Conservation (phyloP, 2,888 invertebrate species). For the Drosophila bunnanda region DNA sequence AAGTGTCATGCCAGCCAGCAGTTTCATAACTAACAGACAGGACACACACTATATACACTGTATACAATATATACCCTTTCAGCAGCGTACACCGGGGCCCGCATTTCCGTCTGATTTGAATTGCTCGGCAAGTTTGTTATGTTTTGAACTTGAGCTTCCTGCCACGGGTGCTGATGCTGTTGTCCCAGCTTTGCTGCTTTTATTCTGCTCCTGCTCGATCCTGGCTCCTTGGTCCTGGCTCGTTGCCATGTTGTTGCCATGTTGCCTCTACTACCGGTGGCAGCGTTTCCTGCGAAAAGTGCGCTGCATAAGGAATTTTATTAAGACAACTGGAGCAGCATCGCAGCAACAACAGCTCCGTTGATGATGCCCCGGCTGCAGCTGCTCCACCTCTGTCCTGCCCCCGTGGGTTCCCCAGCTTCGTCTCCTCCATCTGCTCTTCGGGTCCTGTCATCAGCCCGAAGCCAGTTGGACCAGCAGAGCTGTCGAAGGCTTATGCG, state of each 20-base stretch:
- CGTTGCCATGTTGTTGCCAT: conserved; percentile 31
- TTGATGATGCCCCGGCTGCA: conserved; percentile 64
- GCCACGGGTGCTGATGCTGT: conserved; percentile 51
- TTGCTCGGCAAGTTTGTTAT: conserved; percentile 78
- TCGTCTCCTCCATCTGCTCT: conserved; percentile 1
- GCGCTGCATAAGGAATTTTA: conserved; percentile 74
- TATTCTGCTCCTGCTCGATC: neutral
- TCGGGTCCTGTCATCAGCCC: conserved; percentile 52
- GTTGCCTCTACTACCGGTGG: conserved; percentile 54
- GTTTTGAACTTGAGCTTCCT: conserved; percentile 78
- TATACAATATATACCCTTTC: conserved; percentile 30
- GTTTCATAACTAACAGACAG: conserved; percentile 58
- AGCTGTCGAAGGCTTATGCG: conserved; percentile 78
- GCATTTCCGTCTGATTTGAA: conserved; percentile 80
- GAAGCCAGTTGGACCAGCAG: conserved; percentile 43
- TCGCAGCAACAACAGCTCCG: conserved; percentile 40
- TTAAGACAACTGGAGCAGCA: conserved; percentile 69
- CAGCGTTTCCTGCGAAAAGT: conserved; percentile 71
- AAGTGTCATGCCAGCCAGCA: conserved; percentile 50
- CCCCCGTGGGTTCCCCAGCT: neutral
- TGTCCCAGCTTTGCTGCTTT: conserved; percentile 28
- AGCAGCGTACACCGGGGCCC: conserved; percentile 46
- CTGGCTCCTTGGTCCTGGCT: conserved; percentile 20
- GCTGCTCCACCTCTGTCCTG: conserved; percentile 24
- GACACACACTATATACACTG: conserved; percentile 13